These are phyloP conservation scores for Aplysina aerophoba DNA, from an alignment of 37 sponge, comb jelly and placozoan genomes.

Conservation along the genomic window DNA sequence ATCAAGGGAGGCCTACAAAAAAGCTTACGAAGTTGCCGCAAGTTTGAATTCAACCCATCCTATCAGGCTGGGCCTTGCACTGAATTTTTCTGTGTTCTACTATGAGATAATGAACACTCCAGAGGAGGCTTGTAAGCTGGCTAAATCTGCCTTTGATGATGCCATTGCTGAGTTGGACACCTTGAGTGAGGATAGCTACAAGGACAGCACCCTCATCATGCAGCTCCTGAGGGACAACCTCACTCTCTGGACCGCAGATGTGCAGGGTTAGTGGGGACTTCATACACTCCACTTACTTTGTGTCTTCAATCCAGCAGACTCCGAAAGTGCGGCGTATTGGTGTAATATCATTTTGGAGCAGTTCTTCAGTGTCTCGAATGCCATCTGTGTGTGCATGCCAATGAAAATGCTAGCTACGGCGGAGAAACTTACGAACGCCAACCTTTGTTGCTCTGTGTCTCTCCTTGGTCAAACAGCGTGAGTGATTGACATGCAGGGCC, in stretches of 20 bases:
- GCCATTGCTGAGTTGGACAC: constrained; percentile 73
- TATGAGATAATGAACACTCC: constrained; percentile 77
- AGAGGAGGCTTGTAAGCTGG: constrained; percentile 78
- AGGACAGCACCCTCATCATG: constrained; percentile 85
- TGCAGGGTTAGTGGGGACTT: background rate
- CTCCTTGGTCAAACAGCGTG: too few relatives aligned
- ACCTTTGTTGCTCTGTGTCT: too few relatives aligned
- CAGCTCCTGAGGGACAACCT: constrained; percentile 85
- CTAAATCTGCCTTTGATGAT: constrained; percentile 82
- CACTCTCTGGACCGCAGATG: constrained; percentile 77
- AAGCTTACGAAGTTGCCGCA: constrained; percentile 36
- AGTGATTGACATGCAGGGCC: too few relatives aligned
- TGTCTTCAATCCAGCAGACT: too few relatives aligned
- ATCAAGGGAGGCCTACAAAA: constrained; percentile 47
- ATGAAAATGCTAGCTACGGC: too few relatives aligned
- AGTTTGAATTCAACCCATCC: constrained; percentile 63
- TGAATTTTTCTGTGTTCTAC: constrained; percentile 88
- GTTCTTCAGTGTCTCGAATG: too few relatives aligned
- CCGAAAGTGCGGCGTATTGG: too few relatives aligned
- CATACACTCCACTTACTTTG: background rate
- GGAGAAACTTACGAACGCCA: too few relatives aligned
- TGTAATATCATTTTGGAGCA: too few relatives aligned
- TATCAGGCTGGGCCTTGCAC: constrained; percentile 80
- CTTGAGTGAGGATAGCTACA: constrained; percentile 73
- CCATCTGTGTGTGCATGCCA: too few relatives aligned